Conservation (phyloP, 53 echinoderm and acorn worm species). For the Holothuria leucospilota region DNA sequence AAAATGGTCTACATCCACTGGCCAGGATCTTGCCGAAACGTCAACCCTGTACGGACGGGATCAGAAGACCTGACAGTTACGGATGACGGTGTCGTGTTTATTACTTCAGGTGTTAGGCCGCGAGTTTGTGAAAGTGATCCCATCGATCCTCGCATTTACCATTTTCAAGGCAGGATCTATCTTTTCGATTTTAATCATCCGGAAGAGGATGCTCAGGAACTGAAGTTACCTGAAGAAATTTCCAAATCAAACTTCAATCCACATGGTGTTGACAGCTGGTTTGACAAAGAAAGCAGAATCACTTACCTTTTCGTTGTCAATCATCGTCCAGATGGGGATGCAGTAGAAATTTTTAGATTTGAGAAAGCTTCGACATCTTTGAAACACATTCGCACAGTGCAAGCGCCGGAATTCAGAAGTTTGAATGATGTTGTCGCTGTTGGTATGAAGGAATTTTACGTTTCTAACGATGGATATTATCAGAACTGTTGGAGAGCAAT, state of each 20-base stretch:
- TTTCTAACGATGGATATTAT: conserved; percentile 19
- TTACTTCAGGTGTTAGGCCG: neutral
- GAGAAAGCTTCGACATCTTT: conserved; percentile 19
- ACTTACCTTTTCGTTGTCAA: conserved; percentile 15
- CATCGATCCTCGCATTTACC: neutral
- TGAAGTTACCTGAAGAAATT: conserved; percentile 1
- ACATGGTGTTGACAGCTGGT: conserved; percentile 19
- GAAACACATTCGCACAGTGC: neutral
- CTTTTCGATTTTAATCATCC: conserved; percentile 16
- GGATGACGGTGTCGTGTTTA: neutral
- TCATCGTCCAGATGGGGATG: conserved; percentile 8
- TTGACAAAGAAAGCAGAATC: neutral
- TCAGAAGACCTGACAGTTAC: neutral
- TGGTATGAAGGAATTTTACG: conserved; percentile 1
- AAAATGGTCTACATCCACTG: neutral
- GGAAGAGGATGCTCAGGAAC: neutral
- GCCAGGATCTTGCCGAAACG: neutral
- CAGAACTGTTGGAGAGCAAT: conserved; percentile 4
- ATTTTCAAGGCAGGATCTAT: neutral
- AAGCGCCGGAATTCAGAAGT: neutral
- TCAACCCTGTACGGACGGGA: neutral
- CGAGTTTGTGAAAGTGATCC: neutral
- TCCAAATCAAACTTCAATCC: neutral
- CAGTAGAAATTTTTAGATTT: conserved; percentile 27
- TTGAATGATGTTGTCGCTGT: conserved; percentile 18